These are phyloP conservation scores for Calephelis nemesis DNA, from an alignment of 1,140 invertebrate genomes.

Conservation along the genomic window DNA sequence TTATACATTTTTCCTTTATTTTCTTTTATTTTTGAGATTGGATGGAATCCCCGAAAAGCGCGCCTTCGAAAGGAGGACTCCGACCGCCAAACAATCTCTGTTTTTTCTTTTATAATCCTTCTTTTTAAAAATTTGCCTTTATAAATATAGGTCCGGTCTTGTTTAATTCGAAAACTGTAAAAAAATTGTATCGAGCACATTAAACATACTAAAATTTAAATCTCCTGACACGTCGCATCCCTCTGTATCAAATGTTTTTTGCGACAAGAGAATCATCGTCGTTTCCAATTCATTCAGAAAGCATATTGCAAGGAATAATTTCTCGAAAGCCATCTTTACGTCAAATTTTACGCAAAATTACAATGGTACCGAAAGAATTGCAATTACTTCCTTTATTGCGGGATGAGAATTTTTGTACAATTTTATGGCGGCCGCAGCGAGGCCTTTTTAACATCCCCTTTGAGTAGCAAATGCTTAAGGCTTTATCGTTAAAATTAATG, in stretches of 20 bases:
- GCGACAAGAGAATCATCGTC: neutral
- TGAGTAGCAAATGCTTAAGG: constrained; percentile 51
- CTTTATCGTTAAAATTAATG: constrained; percentile 72
- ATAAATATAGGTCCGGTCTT: too few species aligned
- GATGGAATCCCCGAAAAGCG: too few species aligned
- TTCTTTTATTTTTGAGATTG: too few species aligned
- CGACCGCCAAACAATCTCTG: too few species aligned
- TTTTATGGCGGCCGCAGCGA: constrained; percentile 58
- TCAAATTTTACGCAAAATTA: constrained; percentile 60
- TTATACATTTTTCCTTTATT: too few species aligned
- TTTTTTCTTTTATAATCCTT: too few species aligned
- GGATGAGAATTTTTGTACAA: constrained; percentile 58
- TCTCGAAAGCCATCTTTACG: constrained; percentile 46
- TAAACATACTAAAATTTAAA: too few species aligned
- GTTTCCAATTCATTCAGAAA: neutral
- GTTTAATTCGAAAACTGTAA: too few species aligned
- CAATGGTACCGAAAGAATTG: constrained; percentile 52
- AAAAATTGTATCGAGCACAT: too few species aligned
- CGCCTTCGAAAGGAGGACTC: too few species aligned
- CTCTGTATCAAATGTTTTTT: neutral
- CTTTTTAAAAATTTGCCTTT: too few species aligned
- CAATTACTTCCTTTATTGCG: constrained; percentile 61
- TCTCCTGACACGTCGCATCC: too few species aligned
- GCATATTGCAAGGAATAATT: constrained; percentile 49
- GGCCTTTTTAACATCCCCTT: constrained; percentile 51